Conservation (phyloP, 2,888 invertebrate species). For the Escarpia spicata region DNA sequence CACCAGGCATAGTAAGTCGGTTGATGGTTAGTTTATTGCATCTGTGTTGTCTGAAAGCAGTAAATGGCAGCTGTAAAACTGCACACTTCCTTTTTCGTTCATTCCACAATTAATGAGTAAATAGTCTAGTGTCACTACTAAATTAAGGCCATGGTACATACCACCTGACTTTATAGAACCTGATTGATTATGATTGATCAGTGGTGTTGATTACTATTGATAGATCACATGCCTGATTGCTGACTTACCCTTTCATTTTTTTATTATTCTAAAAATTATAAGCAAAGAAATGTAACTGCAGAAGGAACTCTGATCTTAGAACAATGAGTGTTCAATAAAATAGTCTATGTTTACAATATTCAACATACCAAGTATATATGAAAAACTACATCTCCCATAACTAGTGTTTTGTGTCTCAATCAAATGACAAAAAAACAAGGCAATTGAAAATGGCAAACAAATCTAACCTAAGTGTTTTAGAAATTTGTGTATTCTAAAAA, state of each 20-base stretch:
- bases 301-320: too few relatives aligned
- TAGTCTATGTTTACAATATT: not conserved
- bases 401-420: too few relatives aligned
- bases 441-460: not conserved
- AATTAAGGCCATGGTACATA: not conserved
- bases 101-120: constrained; percentile 16
- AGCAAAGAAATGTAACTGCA: too few relatives aligned
- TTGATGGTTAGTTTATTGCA: not conserved
- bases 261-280: too few relatives aligned
- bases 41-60: not conserved
- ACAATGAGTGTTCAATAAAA: too few relatives aligned
- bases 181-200: not conserved
- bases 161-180: not conserved
- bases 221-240: not conserved
- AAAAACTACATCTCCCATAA: not conserved
- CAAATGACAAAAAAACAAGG: not conserved
- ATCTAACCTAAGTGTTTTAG: not conserved
- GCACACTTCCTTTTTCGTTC: not conserved
- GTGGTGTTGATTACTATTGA: not conserved
- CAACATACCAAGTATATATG: not conserved
- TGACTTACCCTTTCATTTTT: not conserved
- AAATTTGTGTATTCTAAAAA: too few relatives aligned
- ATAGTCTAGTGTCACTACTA: not conserved
- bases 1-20: not conserved
- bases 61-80: not conserved